Base-by-base conservation (phyloP, 2,888 invertebrate species). In the Chromoteleia sp. region DNA sequence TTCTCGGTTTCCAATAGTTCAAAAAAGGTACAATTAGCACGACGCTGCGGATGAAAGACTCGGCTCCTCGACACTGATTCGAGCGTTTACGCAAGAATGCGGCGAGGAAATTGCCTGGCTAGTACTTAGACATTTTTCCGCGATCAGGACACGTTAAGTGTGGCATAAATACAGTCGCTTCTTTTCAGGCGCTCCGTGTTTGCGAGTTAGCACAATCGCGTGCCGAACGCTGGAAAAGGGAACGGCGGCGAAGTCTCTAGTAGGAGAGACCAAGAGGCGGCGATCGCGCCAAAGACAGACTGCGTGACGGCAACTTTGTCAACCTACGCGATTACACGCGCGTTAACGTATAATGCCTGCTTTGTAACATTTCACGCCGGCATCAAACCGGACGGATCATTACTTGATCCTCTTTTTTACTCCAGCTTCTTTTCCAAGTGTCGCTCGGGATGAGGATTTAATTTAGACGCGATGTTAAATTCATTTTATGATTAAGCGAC, bases 261-360 rank as follows among this genome's bases (percentile, higher is more conserved):
- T 65, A 48, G 48, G 41, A 30, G 68, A 67, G 58, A 50, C 76
- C 36, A 29, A 68, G 36, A 68, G 76, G 63, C 65, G 74, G 61
- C 45, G 36, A 43, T 70, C 56, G 29, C 68, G 56, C 76, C 76
- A 70, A 77, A 70, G 76, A 56, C 71, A 71, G 87, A 87, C 88
- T 83, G 87, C 87, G 83, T 84, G 88, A 87, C 88, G 88, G 84
- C 86, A 77, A 83, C 82, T 88, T 87, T 85, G 84, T 87, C 87
- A 84, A 81, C 87, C 87, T 83, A 88, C 87, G 87, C 87, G 73
- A 84, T 71, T 67, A 75, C 73, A 68, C 67, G 83, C 68, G 76
- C 74, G 80, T 75, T 80, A 63, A 75, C 80, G 61, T 70, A 73
- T 79, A 73, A 73, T 65, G 50, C 52, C 36, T 14, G 73, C 73